Evolutionary conservation across 2,113 vertebrate species (phyloP), one percentile per base, ranked within the genome.

Genomic region (Ageneiosus marmoratus): DNA sequence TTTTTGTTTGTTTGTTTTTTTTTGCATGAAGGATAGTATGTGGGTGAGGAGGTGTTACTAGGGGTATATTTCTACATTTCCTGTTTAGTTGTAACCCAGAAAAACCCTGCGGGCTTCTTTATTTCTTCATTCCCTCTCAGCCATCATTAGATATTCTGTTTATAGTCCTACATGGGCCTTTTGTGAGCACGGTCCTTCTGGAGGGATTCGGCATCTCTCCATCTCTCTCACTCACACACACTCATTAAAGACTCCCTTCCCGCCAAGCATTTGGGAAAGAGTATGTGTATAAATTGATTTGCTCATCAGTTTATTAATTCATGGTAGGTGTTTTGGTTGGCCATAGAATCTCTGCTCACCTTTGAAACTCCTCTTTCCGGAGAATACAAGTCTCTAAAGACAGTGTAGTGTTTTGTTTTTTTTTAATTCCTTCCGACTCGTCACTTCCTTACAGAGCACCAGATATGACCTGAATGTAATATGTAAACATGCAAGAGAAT

Each of bases 81-180:
- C 27, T 60, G 37, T 79, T 79, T 65, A 50, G 10, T 32, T 50
- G 44, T 48, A 53, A 53, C 69, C 69, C 69, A 73, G 37, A 81
- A 72, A 81, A 58, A 58, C 32, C 27, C n/a, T 15, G 87, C 87
- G 77, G 90, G 89, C 89, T 86, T 88, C 80, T 46, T 87, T 91
- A 90, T 89, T 92, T 90, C 91, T 87, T 85, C 37, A 12, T 67
- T 80, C 91, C 89, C 86, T 90, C 91, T 77, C 88, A 88, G 91
- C 87, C 92, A 94, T 95, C 94, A 94, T 88, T n/a, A n/a, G n/a
- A 89, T 89, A 95, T 95, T 94, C 94, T 92, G 92, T 95, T 94
- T 95, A 93, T 93, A 94, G 91, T 89, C 77, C 91, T 92, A 88
- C 87, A 90, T 87, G 90, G 37, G 93, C 90, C 93, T 90, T 92